A percentile compares a stretch with the other conserved stretches of the same genome.
Evolutionary conservation across 2,888 invertebrate genomes (phyloP).

Genomic region (Caenorhabditis sp.): DNA sequence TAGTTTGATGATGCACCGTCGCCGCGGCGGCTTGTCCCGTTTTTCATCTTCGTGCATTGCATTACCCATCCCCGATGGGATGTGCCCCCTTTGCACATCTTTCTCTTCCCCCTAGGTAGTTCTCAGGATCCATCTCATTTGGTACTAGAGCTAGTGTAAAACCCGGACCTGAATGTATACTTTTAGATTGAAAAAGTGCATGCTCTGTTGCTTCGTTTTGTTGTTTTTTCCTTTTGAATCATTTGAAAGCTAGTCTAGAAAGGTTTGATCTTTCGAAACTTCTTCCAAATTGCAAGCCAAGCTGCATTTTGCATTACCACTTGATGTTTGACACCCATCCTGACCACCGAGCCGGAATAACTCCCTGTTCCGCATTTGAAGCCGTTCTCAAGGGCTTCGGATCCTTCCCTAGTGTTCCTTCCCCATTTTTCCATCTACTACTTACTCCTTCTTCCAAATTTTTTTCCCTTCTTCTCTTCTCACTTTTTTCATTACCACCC

Average conservation of each 20-base stretch:
- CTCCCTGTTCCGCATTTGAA: conserved; percentile 4
- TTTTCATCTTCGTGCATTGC: conserved; percentile 61
- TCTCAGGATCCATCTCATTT: conserved; percentile 19
- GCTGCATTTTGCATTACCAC: conserved; percentile 28
- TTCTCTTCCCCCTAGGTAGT: conserved; percentile 54
- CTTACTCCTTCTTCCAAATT: not conserved
- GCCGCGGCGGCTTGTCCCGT: conserved; percentile 39
- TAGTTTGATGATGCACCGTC: conserved; percentile 60
- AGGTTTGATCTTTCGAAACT: too few relatives aligned
- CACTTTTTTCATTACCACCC: not conserved
- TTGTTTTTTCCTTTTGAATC: too few relatives aligned
- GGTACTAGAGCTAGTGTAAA: conserved; percentile 16
- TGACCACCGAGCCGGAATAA: conserved; percentile 11
- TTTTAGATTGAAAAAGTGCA: conserved; percentile 2
- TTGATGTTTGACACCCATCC: conserved; percentile 1
- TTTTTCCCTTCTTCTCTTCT: not conserved
- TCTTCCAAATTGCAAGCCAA: too few relatives aligned
- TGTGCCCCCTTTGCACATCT: conserved; percentile 5
- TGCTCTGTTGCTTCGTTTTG: too few relatives aligned
- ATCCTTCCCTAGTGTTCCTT: not conserved
- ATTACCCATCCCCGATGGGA: conserved; percentile 20
- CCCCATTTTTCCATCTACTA: not conserved
- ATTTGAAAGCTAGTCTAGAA: too few relatives aligned
- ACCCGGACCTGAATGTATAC: conserved; percentile 19
- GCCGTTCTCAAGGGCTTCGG: conserved; percentile 33